Evolutionary conservation across 92 coral and sea anemone genomes (phyloP).

Genomic region (Ricordea florida): DNA sequence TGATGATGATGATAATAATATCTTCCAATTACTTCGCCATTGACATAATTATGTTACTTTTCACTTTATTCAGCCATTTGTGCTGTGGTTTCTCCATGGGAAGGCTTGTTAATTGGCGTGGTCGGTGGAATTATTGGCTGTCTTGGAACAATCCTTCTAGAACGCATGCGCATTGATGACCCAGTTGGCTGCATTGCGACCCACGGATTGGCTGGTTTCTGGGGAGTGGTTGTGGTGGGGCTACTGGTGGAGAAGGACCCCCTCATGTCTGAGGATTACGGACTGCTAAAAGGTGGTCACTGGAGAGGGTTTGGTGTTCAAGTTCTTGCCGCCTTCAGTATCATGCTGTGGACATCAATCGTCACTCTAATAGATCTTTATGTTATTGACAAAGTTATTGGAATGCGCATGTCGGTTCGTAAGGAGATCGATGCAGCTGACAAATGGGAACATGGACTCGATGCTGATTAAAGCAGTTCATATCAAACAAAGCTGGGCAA

Average conservation of each 20-base stretch:
- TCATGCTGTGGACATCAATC: constrained; percentile 61
- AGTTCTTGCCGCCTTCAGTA: constrained; percentile 34
- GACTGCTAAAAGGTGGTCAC: constrained; percentile 70
- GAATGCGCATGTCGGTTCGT: constrained; percentile 72
- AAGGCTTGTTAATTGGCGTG: constrained; percentile 73
- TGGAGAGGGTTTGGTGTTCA: constrained; percentile 78
- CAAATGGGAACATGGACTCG: constrained; percentile 74
- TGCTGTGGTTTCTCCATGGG: constrained; percentile 83
- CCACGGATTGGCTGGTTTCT: constrained; percentile 71
- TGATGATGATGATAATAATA: no score
- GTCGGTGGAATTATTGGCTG: constrained; percentile 76
- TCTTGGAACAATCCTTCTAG: constrained; percentile 55
- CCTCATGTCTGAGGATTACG: constrained; percentile 53
- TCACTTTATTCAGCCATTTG: constrained; percentile 63
- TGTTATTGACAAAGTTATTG: constrained; percentile 39
- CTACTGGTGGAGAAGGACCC: constrained; percentile 68
- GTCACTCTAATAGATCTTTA: constrained; percentile 50
- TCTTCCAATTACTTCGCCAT: no score
- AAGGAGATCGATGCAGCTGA: constrained; percentile 90
- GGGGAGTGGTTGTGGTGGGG: constrained; percentile 90
- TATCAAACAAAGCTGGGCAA: no score
- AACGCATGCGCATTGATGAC: constrained; percentile 80
- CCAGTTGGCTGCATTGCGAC: constrained; percentile 88
- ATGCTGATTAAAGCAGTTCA: neutral
- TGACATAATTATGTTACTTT: neutral